A percentile compares a stretch with the other conserved stretches of the same genome.
Conservation (phyloP, 2,113 vertebrate species). For the Catagonus wagneri region DNA sequence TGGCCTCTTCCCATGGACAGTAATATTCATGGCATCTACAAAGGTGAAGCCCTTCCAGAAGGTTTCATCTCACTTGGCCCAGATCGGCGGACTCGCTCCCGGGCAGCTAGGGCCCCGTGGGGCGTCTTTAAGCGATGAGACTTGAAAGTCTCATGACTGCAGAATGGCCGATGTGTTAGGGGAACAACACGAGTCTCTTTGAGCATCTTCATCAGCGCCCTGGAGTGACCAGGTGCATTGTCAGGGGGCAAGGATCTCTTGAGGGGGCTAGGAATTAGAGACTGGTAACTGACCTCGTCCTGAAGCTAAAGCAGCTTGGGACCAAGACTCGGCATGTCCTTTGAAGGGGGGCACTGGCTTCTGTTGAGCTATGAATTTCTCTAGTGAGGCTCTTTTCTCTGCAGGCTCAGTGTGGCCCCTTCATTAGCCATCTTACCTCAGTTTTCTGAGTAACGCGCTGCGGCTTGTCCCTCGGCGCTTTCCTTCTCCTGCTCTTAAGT, state of each 20-base stretch:
- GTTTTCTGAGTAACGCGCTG: background rate
- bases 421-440: background rate
- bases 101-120: background rate
- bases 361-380: background rate
- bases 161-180: background rate
- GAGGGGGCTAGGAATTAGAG: background rate
- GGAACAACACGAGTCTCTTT: background rate
- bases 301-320: no score
- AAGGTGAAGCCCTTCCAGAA: background rate
- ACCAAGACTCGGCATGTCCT: background rate
- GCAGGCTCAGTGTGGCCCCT: background rate
- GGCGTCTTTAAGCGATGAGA: no score
- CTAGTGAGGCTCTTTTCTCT: background rate
- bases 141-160: no score
- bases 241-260: background rate
- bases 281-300: background rate
- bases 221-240: background rate
- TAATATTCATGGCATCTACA: background rate
- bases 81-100: background rate
- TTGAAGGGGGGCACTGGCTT: background rate
- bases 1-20: background rate
- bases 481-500: background rate
- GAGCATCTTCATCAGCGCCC: background rate
- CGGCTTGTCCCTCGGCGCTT: background rate
- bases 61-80: no score